A percentile compares a stretch with the other conserved stretches of the same genome.
These are phyloP conservation scores for Rapana venosa DNA, from an alignment of 2,888 invertebrate species.

Conservation along the genomic window DNA sequence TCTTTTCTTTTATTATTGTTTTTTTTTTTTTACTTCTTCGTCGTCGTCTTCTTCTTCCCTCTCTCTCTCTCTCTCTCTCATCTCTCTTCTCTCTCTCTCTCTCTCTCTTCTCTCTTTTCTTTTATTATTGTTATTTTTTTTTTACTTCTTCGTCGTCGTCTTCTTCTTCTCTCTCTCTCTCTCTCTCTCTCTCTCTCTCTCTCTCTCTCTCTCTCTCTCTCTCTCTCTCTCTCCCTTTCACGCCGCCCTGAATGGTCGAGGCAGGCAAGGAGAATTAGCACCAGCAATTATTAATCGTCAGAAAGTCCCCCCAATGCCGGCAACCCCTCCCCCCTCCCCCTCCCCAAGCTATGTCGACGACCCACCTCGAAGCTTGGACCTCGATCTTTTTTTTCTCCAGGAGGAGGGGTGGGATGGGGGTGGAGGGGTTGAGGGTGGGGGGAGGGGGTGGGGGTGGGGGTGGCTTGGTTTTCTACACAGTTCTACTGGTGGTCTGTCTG, in stretches of 20 bases:
- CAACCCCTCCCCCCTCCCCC: not conserved
- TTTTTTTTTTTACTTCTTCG: slow-evolving; percentile 9
- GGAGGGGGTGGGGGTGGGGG: too few relatives aligned
- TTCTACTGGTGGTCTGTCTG: too few relatives aligned
- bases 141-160: slow-evolving; percentile 18
- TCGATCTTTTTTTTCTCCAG: too few relatives aligned
- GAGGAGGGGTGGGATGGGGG: too few relatives aligned
- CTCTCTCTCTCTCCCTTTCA: slow-evolving; percentile 13
- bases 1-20: slow-evolving; percentile 21
- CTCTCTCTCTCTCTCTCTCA: slow-evolving; percentile 12
- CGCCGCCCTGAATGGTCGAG: not conserved
- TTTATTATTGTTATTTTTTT: too few relatives aligned
- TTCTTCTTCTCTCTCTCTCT: slow-evolving; percentile 23
- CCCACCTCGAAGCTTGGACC: too few relatives aligned
- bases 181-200: slow-evolving; percentile 19
- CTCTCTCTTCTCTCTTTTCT: not conserved
- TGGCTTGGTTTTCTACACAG: too few relatives aligned
- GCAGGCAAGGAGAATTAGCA: not conserved
- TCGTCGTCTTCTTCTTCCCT: too few relatives aligned
- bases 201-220: slow-evolving; percentile 7
- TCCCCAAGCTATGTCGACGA: too few relatives aligned
- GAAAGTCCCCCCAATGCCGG: not conserved
- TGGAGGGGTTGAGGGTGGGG: too few relatives aligned
- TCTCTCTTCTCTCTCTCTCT: slow-evolving; percentile 22
- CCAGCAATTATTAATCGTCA: slow-evolving; percentile 23